Percentiles rank a stretch among this genome's conserved stretches.
Conservation (phyloP, 2,888 invertebrate species). For the Seira sanloemensis region DNA sequence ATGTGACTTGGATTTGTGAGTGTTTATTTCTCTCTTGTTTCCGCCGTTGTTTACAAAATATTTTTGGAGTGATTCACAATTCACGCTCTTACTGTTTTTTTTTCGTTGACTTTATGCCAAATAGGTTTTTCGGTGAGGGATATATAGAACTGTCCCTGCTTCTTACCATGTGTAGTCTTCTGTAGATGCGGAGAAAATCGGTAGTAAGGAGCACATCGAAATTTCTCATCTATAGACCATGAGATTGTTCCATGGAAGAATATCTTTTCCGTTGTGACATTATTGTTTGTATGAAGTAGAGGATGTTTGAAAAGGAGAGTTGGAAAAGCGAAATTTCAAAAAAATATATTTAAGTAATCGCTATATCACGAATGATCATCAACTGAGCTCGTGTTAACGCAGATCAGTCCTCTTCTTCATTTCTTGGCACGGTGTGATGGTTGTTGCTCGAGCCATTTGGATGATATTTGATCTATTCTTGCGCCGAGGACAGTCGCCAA, state of each 20-base stretch:
- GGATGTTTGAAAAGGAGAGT: no score
- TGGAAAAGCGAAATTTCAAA: no score
- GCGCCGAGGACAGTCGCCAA: conserved; percentile 6
- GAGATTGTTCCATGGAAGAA: neutral
- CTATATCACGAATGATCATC: no score
- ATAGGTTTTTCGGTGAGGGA: conserved; percentile 65
- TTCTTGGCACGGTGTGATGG: neutral
- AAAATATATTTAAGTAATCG: no score
- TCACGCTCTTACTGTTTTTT: conserved; percentile 26
- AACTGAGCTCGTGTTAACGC: conserved; percentile 37
- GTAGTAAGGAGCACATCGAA: no score
- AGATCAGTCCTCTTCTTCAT: conserved; percentile 23
- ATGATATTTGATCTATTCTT: neutral
- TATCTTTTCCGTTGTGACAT: neutral
- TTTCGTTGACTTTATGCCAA: conserved; percentile 55
- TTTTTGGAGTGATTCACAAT: neutral
- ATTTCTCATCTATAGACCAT: no score
- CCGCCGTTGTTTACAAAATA: conserved; percentile 12
- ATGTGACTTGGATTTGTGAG: conserved; percentile 10
- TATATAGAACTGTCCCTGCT: conserved; percentile 16
- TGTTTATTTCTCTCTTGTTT: neutral
- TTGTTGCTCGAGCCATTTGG: neutral
- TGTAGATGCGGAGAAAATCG: no score
- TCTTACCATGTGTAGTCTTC: neutral
- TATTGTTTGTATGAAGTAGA: no score